Percentiles rank a stretch among this genome's conserved stretches.
These are phyloP conservation scores for Cyprinodon brontotheroides DNA, from an alignment of 2,113 vertebrate genomes.

Conservation along the genomic window DNA sequence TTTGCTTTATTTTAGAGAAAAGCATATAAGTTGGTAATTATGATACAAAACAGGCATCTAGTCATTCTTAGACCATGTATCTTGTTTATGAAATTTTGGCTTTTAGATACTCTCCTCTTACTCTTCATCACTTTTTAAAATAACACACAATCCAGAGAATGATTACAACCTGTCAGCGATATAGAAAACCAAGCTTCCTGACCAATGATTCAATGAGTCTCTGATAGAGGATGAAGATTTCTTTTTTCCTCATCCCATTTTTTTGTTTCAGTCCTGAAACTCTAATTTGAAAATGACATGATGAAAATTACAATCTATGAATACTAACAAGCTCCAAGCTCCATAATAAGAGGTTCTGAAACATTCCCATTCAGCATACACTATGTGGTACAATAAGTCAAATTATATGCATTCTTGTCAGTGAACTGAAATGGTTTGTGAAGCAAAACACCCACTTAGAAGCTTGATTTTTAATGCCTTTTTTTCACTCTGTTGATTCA, in stretches of 20 bases:
- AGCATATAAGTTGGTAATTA: background rate
- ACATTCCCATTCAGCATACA: conserved; percentile 35
- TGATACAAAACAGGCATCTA: background rate
- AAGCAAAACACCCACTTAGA: conserved; percentile 70
- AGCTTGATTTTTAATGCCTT: conserved; percentile 53
- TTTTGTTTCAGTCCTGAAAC: conserved; percentile 6
- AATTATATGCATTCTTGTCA: conserved; percentile 49
- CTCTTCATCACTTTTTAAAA: conserved; percentile 62
- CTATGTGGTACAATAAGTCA: conserved; percentile 33
- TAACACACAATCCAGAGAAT: conserved; percentile 54
- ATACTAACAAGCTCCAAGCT: conserved; percentile 37
- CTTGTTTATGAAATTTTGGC: background rate
- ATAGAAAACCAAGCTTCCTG: conserved; percentile 57
- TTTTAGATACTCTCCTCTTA: conserved; percentile 10
- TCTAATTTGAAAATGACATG: conserved; percentile 1
- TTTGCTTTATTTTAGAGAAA: background rate
- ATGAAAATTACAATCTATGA: conserved; percentile 26
- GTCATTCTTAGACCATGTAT: background rate
- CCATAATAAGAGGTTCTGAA: conserved; percentile 34
- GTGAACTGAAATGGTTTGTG: conserved; percentile 58
- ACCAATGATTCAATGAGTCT: conserved; percentile 44
- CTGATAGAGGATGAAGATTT: conserved; percentile 15
- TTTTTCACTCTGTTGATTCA: conserved; percentile 69
- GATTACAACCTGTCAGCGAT: conserved; percentile 64
- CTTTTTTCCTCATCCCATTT: background rate